Base-by-base conservation (phyloP, 2,888 invertebrate species). In the Neoascia interrupta region DNA sequence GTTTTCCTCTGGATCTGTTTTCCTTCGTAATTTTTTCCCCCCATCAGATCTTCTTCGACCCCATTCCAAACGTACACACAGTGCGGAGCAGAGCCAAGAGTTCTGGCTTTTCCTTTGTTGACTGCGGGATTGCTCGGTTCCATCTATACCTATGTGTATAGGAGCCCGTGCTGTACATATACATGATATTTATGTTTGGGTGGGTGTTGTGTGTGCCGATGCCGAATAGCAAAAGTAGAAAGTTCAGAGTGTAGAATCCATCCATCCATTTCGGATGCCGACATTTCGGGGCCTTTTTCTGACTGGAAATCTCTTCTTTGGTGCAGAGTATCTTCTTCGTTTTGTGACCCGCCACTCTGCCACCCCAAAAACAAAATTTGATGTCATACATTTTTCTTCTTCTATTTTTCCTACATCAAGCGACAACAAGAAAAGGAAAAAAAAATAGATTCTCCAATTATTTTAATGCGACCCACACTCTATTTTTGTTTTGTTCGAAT, bases 381-480 rank as follows among this genome's bases (percentile, higher is more conserved):
- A 58, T 58, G 70, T 70, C 73, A 74, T 58, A 66, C 53, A 19
- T 23, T 54, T 13, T 51, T 39, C 6, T 68, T 45, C 37, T 56
- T 18, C 28, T 47, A 21, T 45, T 31, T 26, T 54, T 21, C 43
- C 19, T 28, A 19, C 8, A 8, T 45, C 5, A 15, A 13, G 43
- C 54, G 36, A 61, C 6, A 19, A 64, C 19, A 16, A 36, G 18
- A 43, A 49, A 61, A 53, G n/a, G n/a, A n/a, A n/a, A n/a, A n/a
- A n/a, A n/a, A n/a, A n/a, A n/a, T n/a, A 36, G 36, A 70, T 47
- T 70, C 58, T 64, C 47, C 56, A 64, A 70, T 69, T 63, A 75
- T 70, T 68, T 58, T 54, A 69, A 68, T 64, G 74, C 74, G 76
- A 53, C 75, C 74, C 81, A 82, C 82, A 75, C 79, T 81, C 81